Evolutionary conservation across 2,888 invertebrate species (phyloP).

Genomic region (Uloborus plumipes): DNA sequence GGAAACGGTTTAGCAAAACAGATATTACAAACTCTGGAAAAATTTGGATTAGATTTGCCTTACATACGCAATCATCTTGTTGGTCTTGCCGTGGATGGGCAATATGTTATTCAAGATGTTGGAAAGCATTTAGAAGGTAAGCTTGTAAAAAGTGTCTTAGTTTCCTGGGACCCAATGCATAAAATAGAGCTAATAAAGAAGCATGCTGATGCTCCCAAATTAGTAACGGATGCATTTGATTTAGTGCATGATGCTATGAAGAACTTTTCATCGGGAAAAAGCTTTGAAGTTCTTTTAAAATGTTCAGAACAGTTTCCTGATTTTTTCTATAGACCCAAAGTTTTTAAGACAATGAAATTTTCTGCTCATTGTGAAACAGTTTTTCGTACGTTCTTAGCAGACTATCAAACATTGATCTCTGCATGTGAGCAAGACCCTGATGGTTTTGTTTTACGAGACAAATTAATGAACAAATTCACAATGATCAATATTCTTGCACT

Average conservation of each 20-base stretch:
- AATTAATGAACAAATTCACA: background rate
- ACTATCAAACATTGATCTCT: background rate
- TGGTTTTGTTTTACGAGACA: background rate
- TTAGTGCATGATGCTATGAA: background rate
- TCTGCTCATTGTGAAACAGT: constrained; percentile 5
- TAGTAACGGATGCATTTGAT: constrained; percentile 3
- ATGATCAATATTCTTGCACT: constrained; percentile 2
- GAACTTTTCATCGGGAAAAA: constrained; percentile 2
- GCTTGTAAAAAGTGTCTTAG: background rate
- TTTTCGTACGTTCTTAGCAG: background rate
- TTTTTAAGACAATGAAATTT: constrained; percentile 8
- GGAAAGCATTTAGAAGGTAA: background rate
- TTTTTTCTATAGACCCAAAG: constrained; percentile 3
- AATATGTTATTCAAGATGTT: constrained; percentile 1
- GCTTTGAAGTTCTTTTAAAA: background rate
- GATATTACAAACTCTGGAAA: background rate
- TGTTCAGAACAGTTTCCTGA: constrained; percentile 1
- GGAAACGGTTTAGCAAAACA: background rate
- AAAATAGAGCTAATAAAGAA: background rate
- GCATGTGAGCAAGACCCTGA: constrained; percentile 10
- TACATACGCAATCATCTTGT: background rate
- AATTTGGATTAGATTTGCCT: constrained; percentile 4
- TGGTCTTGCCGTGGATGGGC: constrained; percentile 11
- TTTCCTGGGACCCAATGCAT: background rate
- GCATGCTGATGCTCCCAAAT: constrained; percentile 1